Conservation (phyloP, 2,113 vertebrate genomes). For the Ochotona princeps region DNA sequence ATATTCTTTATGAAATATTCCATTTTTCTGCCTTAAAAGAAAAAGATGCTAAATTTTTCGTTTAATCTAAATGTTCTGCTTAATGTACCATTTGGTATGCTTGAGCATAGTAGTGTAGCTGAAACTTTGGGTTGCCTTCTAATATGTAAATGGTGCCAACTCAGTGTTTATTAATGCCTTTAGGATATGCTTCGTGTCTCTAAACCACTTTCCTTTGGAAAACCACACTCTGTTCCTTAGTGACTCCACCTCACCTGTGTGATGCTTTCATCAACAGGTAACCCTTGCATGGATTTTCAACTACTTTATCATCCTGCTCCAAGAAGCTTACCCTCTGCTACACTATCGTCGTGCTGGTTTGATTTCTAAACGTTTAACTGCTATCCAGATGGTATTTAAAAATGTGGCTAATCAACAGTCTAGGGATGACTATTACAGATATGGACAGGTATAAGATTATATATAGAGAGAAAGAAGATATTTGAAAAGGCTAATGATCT, state of each 20-base stretch:
- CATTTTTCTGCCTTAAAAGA: neutral
- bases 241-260: neutral
- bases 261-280: neutral
- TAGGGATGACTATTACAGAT: neutral
- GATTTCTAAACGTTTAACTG: neutral
- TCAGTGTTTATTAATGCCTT: neutral
- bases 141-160: neutral
- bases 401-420: neutral
- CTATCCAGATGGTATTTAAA: neutral
- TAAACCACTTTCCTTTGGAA: neutral
- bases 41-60: neutral
- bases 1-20: neutral
- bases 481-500: neutral
- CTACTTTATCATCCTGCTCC: neutral
- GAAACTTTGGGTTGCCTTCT: neutral
- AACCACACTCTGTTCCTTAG: accelerated
- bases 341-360: neutral
- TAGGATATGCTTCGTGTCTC: too few relatives aligned
- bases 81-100: neutral
- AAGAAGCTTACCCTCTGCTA: neutral
- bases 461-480: neutral
- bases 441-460: neutral
- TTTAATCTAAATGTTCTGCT: neutral
- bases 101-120: neutral
- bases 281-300: neutral